Base-by-base conservation (phyloP, 1,140 invertebrate species). In the Holcopasites calliopsidis region DNA sequence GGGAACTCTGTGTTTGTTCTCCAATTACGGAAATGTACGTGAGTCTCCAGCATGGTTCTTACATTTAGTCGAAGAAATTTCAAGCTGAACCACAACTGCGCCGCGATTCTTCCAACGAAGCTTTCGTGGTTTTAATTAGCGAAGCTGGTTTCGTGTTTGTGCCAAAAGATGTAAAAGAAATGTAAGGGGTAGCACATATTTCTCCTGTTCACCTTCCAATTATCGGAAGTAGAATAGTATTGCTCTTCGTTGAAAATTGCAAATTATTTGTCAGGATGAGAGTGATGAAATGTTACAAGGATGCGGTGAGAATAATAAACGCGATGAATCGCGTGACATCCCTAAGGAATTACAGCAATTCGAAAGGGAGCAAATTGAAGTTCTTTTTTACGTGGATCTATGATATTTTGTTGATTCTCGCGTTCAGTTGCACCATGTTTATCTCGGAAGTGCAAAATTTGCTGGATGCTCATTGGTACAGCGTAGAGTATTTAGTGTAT, bases 261-360 rank as follows among this genome's bases (percentile, higher is more conserved):
- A n/a, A n/a, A n/a, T n/a, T n/a, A n/a, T n/a, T n/a, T n/a, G n/a
- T n/a, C 18, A 49, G 6, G 10, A 49, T 49, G 47, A 28, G 1
- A 7, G 7, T 1, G 28, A 33, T 57, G 13, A 44, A 50, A 0
- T 18, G 13, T 21, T 61, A 61, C 16, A 5, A 40, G 28, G 49
- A 68, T 0, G 21, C 62, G 18, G 38, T 47, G 7, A 7, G 1
- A 1, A 1, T 23, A 6, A 10, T 74, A 5, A 55, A 23, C 16
- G 16, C 0, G n/a, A 6, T 78, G 0, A 35, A 16, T 8, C 18
- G 0, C 44, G 0, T 73, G 6, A 0, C 44, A 1, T 38, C 38
- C 11, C 21, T 78, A 18, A 47, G 68, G 3, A 18, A 11, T 21
- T 55, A 40, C 16, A 3, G 61, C 11, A 40, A 71, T 42, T 35